These are phyloP conservation scores for Andrena bicolor DNA, from an alignment of 2,888 invertebrate species.

Conservation along the genomic window DNA sequence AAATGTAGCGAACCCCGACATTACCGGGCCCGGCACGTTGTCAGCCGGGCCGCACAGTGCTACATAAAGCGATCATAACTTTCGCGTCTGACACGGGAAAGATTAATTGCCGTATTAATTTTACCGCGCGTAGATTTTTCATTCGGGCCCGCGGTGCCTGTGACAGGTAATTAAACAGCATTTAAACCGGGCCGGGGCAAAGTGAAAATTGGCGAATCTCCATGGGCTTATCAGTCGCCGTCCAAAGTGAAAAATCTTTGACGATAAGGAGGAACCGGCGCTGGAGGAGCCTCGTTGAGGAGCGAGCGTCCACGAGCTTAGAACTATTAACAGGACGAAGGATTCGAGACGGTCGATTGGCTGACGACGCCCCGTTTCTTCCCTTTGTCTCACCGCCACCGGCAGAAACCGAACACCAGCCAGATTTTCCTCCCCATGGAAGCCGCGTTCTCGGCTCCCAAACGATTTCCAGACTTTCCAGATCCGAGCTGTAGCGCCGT, in stretches of 20 bases:
- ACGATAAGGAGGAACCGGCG: neutral
- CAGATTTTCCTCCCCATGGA: constrained; percentile 6
- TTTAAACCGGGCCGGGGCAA: constrained; percentile 48
- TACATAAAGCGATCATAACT: constrained; percentile 59
- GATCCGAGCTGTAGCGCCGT: neutral
- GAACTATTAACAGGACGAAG: constrained; percentile 27
- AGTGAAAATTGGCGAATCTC: constrained; percentile 43
- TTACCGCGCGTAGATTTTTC: constrained; percentile 49
- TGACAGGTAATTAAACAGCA: constrained; percentile 62
- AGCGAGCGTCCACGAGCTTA: neutral
- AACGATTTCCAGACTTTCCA: constrained; percentile 14
- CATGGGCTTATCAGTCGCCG: neutral
- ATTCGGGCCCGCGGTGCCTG: constrained; percentile 33
- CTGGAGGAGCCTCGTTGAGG: neutral
- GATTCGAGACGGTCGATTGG: constrained; percentile 38
- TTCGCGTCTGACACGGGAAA: constrained; percentile 55
- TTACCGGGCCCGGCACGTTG: constrained; percentile 40
- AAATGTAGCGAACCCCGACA: constrained; percentile 44
- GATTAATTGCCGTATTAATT: constrained; percentile 66
- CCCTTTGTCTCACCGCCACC: constrained; percentile 38
- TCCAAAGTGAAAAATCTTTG: constrained; percentile 1
- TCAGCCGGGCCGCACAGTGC: constrained; percentile 44
- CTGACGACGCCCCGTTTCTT: constrained; percentile 7
- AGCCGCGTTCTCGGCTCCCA: constrained; percentile 12
- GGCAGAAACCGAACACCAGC: neutral